Conservation (phyloP, 2,113 vertebrate genomes). For the Copsychus sechellarum region DNA sequence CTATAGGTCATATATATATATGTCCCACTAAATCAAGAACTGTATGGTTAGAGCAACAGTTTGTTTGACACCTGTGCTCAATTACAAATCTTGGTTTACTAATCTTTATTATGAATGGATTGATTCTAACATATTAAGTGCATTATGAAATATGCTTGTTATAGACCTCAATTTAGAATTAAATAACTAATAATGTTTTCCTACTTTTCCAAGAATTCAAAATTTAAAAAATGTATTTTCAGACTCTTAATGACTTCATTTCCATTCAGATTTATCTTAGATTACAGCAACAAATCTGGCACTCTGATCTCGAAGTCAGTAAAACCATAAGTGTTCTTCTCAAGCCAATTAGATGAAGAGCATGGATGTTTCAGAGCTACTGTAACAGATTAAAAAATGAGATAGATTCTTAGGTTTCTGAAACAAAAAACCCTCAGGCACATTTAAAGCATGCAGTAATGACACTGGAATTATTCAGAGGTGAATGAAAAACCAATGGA, state of each 20-base stretch:
- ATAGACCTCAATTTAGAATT: not conserved
- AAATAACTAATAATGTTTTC: not conserved
- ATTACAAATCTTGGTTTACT: not conserved
- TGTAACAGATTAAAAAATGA: not conserved
- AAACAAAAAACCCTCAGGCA: not conserved
- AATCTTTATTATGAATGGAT: not conserved
- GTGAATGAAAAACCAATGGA: not conserved
- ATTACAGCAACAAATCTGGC: not conserved
- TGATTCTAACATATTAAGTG: not conserved
- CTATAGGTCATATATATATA: not conserved
- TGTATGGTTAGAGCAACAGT: not conserved
- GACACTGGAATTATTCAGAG: not conserved
- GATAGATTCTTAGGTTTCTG: not conserved
- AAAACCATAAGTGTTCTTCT: not conserved
- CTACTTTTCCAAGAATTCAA: not conserved
- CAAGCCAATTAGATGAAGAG: not conserved
- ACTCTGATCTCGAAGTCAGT: not conserved
- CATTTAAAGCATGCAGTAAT: not conserved
- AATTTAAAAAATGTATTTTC: not conserved
- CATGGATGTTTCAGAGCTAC: not conserved
- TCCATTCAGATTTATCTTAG: not conserved
- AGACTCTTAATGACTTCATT: not conserved
- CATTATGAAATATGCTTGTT: not conserved
- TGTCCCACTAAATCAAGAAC: not conserved
- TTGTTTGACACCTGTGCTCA: not conserved